Evolutionary conservation across 2,113 vertebrate species (phyloP).

Genomic region (Hirundichthys speculiger): DNA sequence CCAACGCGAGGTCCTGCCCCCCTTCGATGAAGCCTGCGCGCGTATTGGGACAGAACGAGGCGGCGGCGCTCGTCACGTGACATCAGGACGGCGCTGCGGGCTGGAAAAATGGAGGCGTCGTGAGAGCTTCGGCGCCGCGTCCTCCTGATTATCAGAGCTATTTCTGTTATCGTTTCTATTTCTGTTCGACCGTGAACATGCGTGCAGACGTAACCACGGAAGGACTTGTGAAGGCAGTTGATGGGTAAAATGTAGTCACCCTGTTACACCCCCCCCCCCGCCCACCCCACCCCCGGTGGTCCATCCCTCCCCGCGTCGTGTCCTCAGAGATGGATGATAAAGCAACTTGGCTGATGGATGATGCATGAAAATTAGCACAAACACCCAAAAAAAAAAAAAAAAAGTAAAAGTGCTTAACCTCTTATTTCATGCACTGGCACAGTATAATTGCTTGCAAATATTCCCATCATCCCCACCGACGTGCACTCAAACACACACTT

Average conservation of each 20-base stretch:
- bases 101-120: conserved; percentile 14
- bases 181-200: not conserved
- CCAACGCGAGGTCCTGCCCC: conserved; percentile 15
- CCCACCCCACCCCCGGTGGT: conserved; percentile 30
- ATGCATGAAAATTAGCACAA: conserved; percentile 48
- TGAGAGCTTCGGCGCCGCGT: not conserved
- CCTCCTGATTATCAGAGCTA: not conserved
- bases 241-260: too few relatives aligned
- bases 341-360: conserved; percentile 35
- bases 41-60: not conserved
- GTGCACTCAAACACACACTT: not conserved
- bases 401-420: conserved; percentile 55
- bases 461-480: conserved; percentile 7
- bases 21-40: conserved; percentile 3
- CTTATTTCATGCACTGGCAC: conserved; percentile 16
- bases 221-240: too few relatives aligned
- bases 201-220: conserved; percentile 1
- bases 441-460: conserved; percentile 10
- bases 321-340: not conserved
- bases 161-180: conserved; percentile 4
- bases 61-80: conserved; percentile 11
- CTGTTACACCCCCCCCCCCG: conserved; percentile 3
- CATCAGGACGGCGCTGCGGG: not conserved
- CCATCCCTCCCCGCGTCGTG: conserved; percentile 4
- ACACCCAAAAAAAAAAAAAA: too few relatives aligned